A percentile compares a stretch with the other conserved stretches of the same genome.
Evolutionary conservation across 2,888 invertebrate genomes (phyloP).

Genomic region (Anorthoa munda): DNA sequence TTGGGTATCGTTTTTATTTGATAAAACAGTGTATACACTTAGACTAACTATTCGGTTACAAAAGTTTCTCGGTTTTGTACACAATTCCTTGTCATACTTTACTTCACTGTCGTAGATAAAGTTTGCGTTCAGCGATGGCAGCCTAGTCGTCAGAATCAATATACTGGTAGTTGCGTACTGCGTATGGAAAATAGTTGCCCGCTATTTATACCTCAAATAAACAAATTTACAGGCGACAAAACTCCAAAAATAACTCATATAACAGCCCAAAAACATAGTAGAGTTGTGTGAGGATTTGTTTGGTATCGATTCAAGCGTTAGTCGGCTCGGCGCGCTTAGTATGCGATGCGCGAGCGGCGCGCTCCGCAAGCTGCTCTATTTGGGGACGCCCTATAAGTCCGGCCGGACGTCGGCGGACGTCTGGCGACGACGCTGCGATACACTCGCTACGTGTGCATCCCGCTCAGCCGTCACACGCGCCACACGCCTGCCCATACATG

Average conservation of each 20-base stretch:
- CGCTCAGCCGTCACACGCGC: slow-evolving; percentile 62
- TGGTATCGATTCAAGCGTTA: slow-evolving; percentile 76
- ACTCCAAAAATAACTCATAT: slow-evolving; percentile 55
- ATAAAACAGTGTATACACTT: not conserved
- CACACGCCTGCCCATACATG: slow-evolving; percentile 60
- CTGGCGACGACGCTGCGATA: slow-evolving; percentile 73
- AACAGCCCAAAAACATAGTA: slow-evolving; percentile 77
- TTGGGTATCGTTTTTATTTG: slow-evolving; percentile 2
- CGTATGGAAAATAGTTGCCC: slow-evolving; percentile 1
- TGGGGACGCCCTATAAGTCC: slow-evolving; percentile 78
- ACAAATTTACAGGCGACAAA: slow-evolving; percentile 20
- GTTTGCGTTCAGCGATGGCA: not conserved
- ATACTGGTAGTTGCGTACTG: not conserved
- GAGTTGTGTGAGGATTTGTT: slow-evolving; percentile 74
- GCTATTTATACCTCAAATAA: slow-evolving; percentile 17
- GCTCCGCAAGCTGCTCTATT: slow-evolving; percentile 82
- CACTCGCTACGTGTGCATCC: slow-evolving; percentile 79
- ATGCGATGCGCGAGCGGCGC: slow-evolving; percentile 74
- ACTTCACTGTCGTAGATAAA: not conserved
- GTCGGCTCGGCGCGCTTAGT: slow-evolving; percentile 69
- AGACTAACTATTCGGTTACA: not conserved
- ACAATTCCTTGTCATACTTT: not conserved
- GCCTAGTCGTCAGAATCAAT: not conserved
- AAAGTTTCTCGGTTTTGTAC: not conserved
- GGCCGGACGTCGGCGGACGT: slow-evolving; percentile 85